A percentile compares a stretch with the other conserved stretches of the same genome.
Evolutionary conservation across 2,888 invertebrate genomes (phyloP).

Genomic region (Nineta flava): DNA sequence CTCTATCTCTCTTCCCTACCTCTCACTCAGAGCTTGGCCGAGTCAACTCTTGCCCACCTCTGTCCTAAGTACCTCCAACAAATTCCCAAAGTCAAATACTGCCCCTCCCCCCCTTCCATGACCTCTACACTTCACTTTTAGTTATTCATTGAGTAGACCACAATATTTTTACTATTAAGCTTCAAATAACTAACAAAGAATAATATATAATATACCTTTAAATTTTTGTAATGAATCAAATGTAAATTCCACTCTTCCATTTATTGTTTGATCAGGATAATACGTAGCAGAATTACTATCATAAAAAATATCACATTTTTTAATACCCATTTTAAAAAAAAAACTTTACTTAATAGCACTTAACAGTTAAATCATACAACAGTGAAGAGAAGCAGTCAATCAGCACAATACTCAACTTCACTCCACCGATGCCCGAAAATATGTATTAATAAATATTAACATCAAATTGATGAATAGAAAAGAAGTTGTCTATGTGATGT

Average conservation of each 20-base stretch:
- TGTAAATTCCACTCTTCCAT: slow-evolving; percentile 31
- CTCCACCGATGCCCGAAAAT: background rate
- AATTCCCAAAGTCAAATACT: too few relatives aligned
- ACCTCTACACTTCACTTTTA: too few relatives aligned
- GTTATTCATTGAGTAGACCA: background rate
- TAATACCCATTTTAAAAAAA: slow-evolving; percentile 44
- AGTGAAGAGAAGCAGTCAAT: background rate
- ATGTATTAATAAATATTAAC: too few relatives aligned
- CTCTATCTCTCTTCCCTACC: too few relatives aligned
- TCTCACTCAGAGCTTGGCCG: too few relatives aligned
- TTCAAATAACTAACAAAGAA: slow-evolving; percentile 1
- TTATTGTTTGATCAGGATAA: slow-evolving; percentile 37
- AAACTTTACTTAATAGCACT: background rate
- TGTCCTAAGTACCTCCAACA: too few relatives aligned
- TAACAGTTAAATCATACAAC: background rate
- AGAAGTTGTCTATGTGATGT: too few relatives aligned
- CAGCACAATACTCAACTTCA: background rate
- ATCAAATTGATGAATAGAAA: too few relatives aligned
- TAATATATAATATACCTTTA: slow-evolving; percentile 35
- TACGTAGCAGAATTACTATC: slow-evolving; percentile 53
- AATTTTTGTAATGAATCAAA: slow-evolving; percentile 44
- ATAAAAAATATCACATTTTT: slow-evolving; percentile 53
- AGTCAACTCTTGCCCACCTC: too few relatives aligned
- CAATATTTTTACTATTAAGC: background rate
- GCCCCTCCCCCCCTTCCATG: too few relatives aligned